Evolutionary conservation across 1,140 invertebrate species (phyloP).

Genomic region (Sipha flava): DNA sequence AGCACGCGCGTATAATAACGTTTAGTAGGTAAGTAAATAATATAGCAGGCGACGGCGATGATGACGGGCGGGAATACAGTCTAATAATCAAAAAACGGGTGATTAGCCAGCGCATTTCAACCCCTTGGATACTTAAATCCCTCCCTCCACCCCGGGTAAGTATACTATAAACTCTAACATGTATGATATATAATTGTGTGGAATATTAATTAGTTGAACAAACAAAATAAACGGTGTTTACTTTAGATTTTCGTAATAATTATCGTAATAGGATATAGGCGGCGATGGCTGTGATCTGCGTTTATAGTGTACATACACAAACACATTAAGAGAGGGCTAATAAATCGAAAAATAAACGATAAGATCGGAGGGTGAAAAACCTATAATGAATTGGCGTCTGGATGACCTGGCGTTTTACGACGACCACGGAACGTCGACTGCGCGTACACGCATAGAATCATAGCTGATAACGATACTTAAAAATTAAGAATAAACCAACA

Average conservation of each 20-base stretch:
- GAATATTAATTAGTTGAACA: slow-evolving; percentile 3
- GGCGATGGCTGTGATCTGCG: not conserved
- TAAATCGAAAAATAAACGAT: not conserved
- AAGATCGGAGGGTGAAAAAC: not conserved
- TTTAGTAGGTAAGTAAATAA: not conserved
- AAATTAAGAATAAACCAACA: too few relatives aligned
- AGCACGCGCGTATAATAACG: not conserved
- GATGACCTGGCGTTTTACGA: not conserved
- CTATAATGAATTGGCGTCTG: not conserved
- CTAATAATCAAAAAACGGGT: not conserved
- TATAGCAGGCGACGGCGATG: not conserved
- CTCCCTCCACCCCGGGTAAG: not conserved
- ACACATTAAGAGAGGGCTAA: too few relatives aligned
- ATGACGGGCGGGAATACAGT: not conserved
- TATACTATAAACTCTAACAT: not conserved
- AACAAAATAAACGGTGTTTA: slow-evolving; percentile 5
- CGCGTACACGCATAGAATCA: too few relatives aligned
- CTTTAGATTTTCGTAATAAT: not conserved
- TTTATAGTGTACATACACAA: not conserved
- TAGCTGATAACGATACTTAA: not conserved
- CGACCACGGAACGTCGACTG: not conserved
- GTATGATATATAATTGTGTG: too few relatives aligned
- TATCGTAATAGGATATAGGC: not conserved
- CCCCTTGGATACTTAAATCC: not conserved
- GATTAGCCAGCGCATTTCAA: not conserved